Conservation (phyloP, 2,113 vertebrate genomes). For the Hucho hucho region DNA sequence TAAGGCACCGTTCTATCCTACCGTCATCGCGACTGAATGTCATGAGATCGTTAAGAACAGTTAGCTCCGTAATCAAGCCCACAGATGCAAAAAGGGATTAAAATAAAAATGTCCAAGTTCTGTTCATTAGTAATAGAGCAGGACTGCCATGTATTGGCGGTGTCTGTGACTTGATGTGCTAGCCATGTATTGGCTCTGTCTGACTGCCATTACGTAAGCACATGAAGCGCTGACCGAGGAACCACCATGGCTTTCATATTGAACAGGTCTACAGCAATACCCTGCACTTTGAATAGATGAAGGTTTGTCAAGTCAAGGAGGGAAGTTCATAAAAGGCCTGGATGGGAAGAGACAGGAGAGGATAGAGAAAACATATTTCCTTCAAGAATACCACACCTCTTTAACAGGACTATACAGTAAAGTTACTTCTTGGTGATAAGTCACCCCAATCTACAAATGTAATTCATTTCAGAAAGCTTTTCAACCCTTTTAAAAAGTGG, state of each 20-base stretch:
- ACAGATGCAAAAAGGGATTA: conserved; percentile 33
- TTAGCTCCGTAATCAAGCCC: conserved; percentile 31
- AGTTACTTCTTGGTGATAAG: conserved; percentile 33
- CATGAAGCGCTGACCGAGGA: not conserved
- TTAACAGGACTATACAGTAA: conserved; percentile 26
- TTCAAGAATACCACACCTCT: conserved; percentile 25
- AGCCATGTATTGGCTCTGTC: too few relatives aligned
- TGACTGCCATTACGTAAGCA: conserved; percentile 18
- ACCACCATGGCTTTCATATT: not conserved
- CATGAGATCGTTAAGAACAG: conserved; percentile 40
- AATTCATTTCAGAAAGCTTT: not conserved
- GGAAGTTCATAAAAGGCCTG: conserved; percentile 13
- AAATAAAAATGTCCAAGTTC: not conserved
- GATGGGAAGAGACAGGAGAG: conserved; percentile 6
- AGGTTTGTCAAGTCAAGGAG: not conserved
- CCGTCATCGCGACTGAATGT: conserved; percentile 55
- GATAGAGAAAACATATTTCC: not conserved
- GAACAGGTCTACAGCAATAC: not conserved
- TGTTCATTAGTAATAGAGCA: conserved; percentile 40
- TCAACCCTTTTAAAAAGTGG: conserved; percentile 7
- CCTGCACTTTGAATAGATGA: not conserved
- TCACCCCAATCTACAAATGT: not conserved
- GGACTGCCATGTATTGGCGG: conserved; percentile 31
- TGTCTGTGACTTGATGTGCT: not conserved
- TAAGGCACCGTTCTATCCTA: conserved; percentile 86